phyloP scores from a whole-genome alignment of 2,113 vertebrate species.

The Austrofundulus limnaeus region DNA sequence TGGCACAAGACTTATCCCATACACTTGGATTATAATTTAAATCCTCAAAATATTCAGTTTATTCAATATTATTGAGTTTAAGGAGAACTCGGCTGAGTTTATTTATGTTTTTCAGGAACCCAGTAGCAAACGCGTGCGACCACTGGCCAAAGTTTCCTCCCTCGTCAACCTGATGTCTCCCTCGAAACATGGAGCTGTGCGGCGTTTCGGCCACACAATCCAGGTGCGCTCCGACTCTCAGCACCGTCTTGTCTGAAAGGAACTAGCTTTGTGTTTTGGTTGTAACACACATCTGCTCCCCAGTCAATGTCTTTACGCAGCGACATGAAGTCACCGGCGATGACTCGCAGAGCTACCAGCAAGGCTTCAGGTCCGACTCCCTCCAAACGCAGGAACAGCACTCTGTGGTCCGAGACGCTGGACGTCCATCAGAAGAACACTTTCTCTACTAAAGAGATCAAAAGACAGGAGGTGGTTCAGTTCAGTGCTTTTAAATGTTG shows the following conservation, averaged over 20 bases:
- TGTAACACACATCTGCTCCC: neutral
- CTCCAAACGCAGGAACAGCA: conserved; percentile 90
- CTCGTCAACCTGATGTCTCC: conserved; percentile 97
- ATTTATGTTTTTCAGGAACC: conserved; percentile 83
- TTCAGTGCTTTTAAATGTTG: neutral
- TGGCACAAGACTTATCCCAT: no score
- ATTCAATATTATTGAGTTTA: neutral
- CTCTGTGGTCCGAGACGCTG: conserved; percentile 92
- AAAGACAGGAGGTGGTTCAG: conserved; percentile 90
- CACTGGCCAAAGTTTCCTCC: conserved; percentile 91
- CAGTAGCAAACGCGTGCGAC: conserved; percentile 91
- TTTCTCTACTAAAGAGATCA: conserved; percentile 93
- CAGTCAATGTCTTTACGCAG: conserved; percentile 67
- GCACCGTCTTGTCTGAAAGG: neutral
- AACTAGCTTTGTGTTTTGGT: neutral
- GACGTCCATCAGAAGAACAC: conserved; percentile 89
- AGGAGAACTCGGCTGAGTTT: neutral
- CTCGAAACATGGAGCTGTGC: conserved; percentile 93
- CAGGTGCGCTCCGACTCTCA: conserved; percentile 82
- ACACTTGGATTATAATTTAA: no score
- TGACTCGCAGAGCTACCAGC: conserved; percentile 82
- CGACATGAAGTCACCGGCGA: conserved; percentile 82
- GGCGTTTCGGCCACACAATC: conserved; percentile 94
- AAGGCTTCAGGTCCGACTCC: conserved; percentile 87
- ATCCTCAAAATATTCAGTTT: neutral